Evolutionary conservation across 92 coral and sea anemone species (phyloP).

Genomic region (Heteractis magnifica): DNA sequence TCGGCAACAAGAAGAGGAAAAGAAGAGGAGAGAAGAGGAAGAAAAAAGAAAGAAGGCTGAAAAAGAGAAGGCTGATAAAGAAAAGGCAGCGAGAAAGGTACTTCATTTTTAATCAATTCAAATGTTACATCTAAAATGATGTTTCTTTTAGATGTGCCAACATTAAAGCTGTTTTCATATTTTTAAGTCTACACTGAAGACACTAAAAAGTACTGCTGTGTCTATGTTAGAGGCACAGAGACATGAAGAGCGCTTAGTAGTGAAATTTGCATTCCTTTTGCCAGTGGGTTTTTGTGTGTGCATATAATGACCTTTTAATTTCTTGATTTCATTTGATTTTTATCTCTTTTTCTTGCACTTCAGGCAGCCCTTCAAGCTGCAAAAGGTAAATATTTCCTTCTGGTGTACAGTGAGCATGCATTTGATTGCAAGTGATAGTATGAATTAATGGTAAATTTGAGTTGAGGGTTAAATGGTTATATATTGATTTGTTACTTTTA

Average conservation of each 20-base stretch:
- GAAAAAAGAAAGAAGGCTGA: conserved; percentile 86
- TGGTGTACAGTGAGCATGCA: not conserved
- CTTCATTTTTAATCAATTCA: not conserved
- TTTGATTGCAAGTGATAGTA: not conserved
- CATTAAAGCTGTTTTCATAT: not conserved
- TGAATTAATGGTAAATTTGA: too few relatives aligned
- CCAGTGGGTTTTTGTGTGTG: too few relatives aligned
- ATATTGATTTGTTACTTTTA: conserved; percentile 26
- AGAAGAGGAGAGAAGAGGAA: conserved; percentile 86
- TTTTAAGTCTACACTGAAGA: not conserved
- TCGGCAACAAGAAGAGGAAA: conserved; percentile 94
- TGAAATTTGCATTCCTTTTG: too few relatives aligned
- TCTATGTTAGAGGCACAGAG: too few relatives aligned
- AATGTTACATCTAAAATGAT: not conserved
- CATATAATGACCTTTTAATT: not conserved
- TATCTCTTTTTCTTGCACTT: not conserved
- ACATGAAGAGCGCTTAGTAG: too few relatives aligned
- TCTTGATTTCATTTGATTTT: too few relatives aligned
- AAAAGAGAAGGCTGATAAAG: conserved; percentile 89
- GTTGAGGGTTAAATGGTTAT: too few relatives aligned
- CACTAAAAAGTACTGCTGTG: not conserved
- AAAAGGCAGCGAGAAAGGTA: conserved; percentile 84
- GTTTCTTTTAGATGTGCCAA: not conserved
- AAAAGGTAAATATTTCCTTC: conserved; percentile 58
- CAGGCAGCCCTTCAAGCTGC: conserved; percentile 94